Evolutionary conservation across 1,140 invertebrate genomes (phyloP), one percentile per base, ranked within the genome.

Genomic region (Cyrtorhinus lividipennis): DNA sequence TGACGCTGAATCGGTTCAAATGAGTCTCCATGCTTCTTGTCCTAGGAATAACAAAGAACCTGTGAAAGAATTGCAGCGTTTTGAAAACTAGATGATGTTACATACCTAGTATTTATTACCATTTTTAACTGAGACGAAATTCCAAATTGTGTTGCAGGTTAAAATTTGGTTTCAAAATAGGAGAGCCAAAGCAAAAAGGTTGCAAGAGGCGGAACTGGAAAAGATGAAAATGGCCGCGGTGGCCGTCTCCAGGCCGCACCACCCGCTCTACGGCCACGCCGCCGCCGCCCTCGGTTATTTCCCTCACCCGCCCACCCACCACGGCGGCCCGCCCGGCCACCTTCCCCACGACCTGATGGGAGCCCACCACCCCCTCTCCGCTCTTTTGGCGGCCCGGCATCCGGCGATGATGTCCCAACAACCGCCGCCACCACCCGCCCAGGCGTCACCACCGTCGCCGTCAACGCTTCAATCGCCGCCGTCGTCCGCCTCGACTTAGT

Each of bases 101-200:
- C n/a, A n/a, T n/a, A n/a, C n/a, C n/a, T n/a, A n/a, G n/a, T n/a
- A n/a, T n/a, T n/a, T n/a, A n/a, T n/a, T n/a, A n/a, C n/a, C n/a
- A n/a, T n/a, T n/a, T n/a, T n/a, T n/a, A n/a, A n/a, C n/a, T n/a
- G n/a, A n/a, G n/a, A n/a, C n/a, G n/a, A n/a, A n/a, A n/a, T n/a
- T n/a, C n/a, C n/a, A n/a, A n/a, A n/a, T n/a, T n/a, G n/a, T 68
- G 66, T 79, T 77, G 44, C 78, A 90, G 84, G 89, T 93, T 61
- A 96, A 95, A 81, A 97, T 95, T 69, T 97, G 93, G 93, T 97
- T 96, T 74, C 93, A 97, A 83, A 97, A 97, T 74, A 81, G 93
- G 5, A 77, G 93, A 46, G 93, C 93, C 59, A 96, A 97, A 75
- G 89, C 90, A 67, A 97, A 97, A 73, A 81, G 93, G 23, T 79